Evolutionary conservation across 2,888 invertebrate genomes (phyloP), one percentile per base, ranked within the genome.

Genomic region (Liodrosophila aerea): DNA sequence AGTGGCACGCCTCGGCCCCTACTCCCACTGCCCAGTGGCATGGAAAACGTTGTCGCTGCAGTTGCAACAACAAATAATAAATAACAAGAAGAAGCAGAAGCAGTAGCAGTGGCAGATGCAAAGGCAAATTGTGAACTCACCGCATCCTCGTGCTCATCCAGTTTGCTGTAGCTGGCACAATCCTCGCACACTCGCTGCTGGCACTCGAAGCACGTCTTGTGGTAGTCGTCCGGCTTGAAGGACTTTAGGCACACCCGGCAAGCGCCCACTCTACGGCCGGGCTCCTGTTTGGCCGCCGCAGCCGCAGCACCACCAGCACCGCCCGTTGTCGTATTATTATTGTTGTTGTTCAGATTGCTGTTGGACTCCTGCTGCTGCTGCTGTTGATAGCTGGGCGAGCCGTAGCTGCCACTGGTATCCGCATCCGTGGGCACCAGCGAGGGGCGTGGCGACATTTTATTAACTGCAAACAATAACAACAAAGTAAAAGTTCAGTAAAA

Each of bases 151-250:
- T 95, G 94, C 86, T 95, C 95, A 64, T 95, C 94, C 56, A 95
- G 92, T 85, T 96, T 95, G 76, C 96, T 96, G 90, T 97, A 97
- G 50, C 96, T 96, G 73, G 97, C 96, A 89, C 97, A 97, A 90
- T 97, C 97, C 90, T 97, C 97, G 90, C 97, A 97, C 47, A 97
- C 96, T 75, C 95, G 93, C 87, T 96, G 96, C 86, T 96, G 94
- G 90, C 97, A 97, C 91, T 96, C 97, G 86, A 94, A 94, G 91
- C 97, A 97, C 47, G 94, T 95, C 89, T 95, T 94, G 89, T 94
- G 96, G 89, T 95, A 95, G 89, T 97, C 97, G 62, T 96, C 96
- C 0, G 95, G 95, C 87, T 95, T 95, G 89, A 97, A 94, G 57
- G 95, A 95, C 90, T 97, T 97, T 73, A 96, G 92, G 89, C 97